Conservation (phyloP, 92 coral and sea anemone genomes). For the Phenganax subtilis region DNA sequence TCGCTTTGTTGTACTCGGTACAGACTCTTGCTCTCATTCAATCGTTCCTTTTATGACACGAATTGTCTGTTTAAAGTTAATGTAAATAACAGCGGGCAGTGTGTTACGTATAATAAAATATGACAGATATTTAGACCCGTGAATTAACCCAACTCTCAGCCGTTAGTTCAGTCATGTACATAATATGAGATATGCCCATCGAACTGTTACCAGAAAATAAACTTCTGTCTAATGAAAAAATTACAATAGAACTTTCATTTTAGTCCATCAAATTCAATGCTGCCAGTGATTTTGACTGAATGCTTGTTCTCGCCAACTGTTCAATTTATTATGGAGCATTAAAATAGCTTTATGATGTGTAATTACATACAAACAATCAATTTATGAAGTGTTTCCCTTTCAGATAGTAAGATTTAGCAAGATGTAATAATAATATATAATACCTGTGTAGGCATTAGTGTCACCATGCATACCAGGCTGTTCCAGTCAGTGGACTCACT, state of each 20-base stretch:
- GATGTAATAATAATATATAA: too few species aligned
- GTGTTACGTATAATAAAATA: neutral
- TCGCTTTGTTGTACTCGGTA: neutral
- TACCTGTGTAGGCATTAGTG: too few species aligned
- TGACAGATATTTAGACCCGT: neutral
- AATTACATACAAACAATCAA: neutral
- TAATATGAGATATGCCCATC: slow-evolving; percentile 1
- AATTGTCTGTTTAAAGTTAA: neutral
- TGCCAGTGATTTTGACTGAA: neutral
- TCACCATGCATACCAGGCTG: too few species aligned
- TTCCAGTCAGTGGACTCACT: too few species aligned
- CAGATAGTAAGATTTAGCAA: too few species aligned
- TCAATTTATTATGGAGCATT: neutral
- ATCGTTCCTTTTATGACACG: neutral
- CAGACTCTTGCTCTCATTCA: neutral
- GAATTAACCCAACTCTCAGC: neutral
- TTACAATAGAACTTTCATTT: neutral
- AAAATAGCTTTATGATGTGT: neutral
- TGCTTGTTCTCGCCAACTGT: neutral
- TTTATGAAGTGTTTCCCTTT: too few species aligned
- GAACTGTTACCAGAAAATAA: neutral
- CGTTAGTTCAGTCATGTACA: neutral
- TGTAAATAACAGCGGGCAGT: slow-evolving; percentile 9
- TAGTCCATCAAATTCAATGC: neutral
- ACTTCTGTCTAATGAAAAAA: neutral